These are phyloP conservation scores for Netelia melanura DNA, from an alignment of 2,888 invertebrate species.

Conservation along the genomic window DNA sequence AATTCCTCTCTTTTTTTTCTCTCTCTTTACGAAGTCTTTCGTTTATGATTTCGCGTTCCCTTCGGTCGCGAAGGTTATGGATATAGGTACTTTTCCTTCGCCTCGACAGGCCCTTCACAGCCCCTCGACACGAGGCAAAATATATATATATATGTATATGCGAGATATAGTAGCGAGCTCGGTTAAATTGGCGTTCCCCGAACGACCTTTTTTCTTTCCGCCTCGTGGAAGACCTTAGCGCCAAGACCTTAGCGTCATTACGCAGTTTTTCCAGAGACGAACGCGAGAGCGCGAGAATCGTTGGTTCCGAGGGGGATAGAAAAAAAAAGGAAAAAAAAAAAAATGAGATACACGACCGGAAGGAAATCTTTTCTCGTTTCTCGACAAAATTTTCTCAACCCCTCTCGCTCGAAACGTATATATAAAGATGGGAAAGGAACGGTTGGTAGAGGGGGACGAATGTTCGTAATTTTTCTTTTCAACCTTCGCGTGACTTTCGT, in stretches of 20 bases:
- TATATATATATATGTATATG: neutral
- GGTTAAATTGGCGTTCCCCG: constrained; percentile 34
- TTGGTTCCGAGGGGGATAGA: neutral
- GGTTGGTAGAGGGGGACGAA: no score
- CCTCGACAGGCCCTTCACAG: neutral
- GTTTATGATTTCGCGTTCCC: neutral
- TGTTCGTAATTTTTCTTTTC: no score
- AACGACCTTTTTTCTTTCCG: constrained; percentile 40
- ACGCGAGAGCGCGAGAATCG: neutral
- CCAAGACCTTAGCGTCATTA: constrained; percentile 23
- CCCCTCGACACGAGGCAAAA: neutral
- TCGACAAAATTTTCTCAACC: neutral
- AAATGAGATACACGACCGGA: neutral
- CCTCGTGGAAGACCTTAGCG: constrained; percentile 8
- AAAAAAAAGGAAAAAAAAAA: neutral
- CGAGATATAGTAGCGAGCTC: neutral
- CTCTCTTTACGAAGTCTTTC: neutral
- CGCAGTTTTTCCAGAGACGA: constrained; percentile 4
- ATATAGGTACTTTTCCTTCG: constrained; percentile 13
- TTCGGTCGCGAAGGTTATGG: neutral
- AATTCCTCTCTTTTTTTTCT: neutral
- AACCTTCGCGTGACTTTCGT: no score
- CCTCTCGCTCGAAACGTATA: neutral
- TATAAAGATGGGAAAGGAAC: no score
- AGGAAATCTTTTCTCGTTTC: neutral